A percentile compares a stretch with the other conserved stretches of the same genome.
These are phyloP conservation scores for Psilanteris sp. DNA, from an alignment of 1,140 invertebrate species.

Conservation along the genomic window DNA sequence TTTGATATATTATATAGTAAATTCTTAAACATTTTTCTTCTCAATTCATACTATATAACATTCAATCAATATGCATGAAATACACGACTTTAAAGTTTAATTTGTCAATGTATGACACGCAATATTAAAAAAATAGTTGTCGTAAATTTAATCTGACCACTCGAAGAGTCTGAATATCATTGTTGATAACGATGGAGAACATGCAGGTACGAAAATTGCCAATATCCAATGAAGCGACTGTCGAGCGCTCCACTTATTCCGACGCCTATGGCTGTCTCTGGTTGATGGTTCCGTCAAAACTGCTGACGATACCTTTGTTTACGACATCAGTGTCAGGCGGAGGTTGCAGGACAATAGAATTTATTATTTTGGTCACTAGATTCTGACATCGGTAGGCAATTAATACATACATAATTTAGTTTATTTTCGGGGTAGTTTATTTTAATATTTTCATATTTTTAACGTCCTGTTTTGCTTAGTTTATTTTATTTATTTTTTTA, in stretches of 20 bases:
- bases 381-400: slow-evolving; percentile 45
- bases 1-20: too few species aligned
- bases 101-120: too few species aligned
- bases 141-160: slow-evolving; percentile 8
- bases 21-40: too few species aligned
- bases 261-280: slow-evolving; percentile 69
- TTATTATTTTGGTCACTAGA: slow-evolving; percentile 67
- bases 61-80: too few species aligned
- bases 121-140: slow-evolving; percentile 6
- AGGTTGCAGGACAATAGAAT: slow-evolving; percentile 63
- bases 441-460: slow-evolving; percentile 17
- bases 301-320: slow-evolving; percentile 73
- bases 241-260: slow-evolving; percentile 72
- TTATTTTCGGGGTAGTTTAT: slow-evolving; percentile 19
- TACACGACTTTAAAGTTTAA: too few species aligned
- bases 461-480: too few species aligned
- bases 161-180: slow-evolving; percentile 40
- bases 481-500: too few species aligned
- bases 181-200: slow-evolving; percentile 49
- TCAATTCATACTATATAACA: too few species aligned
- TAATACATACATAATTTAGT: slow-evolving; percentile 25
- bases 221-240: slow-evolving; percentile 73
- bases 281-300: slow-evolving; percentile 72
- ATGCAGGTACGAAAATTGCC: slow-evolving; percentile 71
- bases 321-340: slow-evolving; percentile 61